phyloP scores from a whole-genome alignment of 1,140 invertebrate species.

The roundworm (Caenorhabditis elegans) region WBcel235 BX284605.5:13310001-13310500 shows the following conservation, averaged over 20 bases:
- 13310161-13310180: no score
- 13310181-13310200: no score
- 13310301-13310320: neutral
- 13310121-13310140: no score
- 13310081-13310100: no score
- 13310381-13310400: neutral
- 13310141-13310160: no score
- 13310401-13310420: neutral
- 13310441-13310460: neutral
- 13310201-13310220: neutral
- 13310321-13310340: neutral
- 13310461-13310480: neutral
- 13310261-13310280: neutral
- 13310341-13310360: neutral
- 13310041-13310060: no score
- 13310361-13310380: neutral
- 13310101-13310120: no score
- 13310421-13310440: conserved; percentile 1
- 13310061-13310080: no score
- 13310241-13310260: neutral
- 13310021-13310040: no score
- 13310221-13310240: neutral
- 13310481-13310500: conserved; percentile 13
- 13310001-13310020: no score
- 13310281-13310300: neutral